Percentiles rank a stretch among this genome's conserved stretches.
These are phyloP conservation scores for Diachasmimorpha longicaudata DNA, from an alignment of 1,140 invertebrate genomes.

Conservation along the genomic window DNA sequence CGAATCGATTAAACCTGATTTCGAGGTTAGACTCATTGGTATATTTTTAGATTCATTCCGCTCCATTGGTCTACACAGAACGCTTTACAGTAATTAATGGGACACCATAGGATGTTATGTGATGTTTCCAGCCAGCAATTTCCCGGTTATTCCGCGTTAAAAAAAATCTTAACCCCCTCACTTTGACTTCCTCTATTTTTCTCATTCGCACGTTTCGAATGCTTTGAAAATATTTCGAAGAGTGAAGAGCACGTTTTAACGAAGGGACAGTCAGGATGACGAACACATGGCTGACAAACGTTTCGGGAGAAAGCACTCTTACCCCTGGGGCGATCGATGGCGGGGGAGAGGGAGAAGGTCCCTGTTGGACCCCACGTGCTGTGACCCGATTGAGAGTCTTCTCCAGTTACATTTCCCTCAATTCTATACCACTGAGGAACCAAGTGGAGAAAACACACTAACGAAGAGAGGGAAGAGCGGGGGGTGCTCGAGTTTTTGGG, in stretches of 20 bases:
- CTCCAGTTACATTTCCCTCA: slow-evolving; percentile 45
- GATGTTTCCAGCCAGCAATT: too few species aligned
- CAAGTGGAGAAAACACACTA: slow-evolving; percentile 27
- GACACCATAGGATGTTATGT: too few species aligned
- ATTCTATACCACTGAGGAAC: slow-evolving; percentile 15
- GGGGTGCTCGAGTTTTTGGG: background rate
- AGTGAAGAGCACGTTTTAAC: slow-evolving; percentile 9
- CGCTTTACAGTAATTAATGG: too few species aligned
- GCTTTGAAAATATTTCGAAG: background rate
- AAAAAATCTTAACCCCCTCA: too few species aligned
- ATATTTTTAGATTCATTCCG: too few species aligned
- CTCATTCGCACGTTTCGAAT: background rate
- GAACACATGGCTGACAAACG: slow-evolving; percentile 58
- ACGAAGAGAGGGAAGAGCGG: too few species aligned
- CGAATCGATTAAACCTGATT: too few species aligned
- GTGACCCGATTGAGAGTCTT: slow-evolving; percentile 23
- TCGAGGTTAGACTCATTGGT: too few species aligned
- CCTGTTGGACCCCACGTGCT: slow-evolving; percentile 43
- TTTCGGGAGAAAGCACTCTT: slow-evolving; percentile 54
- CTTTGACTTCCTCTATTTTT: background rate
- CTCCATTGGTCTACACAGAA: too few species aligned
- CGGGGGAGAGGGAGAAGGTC: background rate
- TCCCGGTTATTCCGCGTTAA: too few species aligned
- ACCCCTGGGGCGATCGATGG: slow-evolving; percentile 36
- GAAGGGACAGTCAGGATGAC: slow-evolving; percentile 17